Conservation (phyloP, 92 coral and sea anemone genomes). For the Desmophyllum pertusum region DNA sequence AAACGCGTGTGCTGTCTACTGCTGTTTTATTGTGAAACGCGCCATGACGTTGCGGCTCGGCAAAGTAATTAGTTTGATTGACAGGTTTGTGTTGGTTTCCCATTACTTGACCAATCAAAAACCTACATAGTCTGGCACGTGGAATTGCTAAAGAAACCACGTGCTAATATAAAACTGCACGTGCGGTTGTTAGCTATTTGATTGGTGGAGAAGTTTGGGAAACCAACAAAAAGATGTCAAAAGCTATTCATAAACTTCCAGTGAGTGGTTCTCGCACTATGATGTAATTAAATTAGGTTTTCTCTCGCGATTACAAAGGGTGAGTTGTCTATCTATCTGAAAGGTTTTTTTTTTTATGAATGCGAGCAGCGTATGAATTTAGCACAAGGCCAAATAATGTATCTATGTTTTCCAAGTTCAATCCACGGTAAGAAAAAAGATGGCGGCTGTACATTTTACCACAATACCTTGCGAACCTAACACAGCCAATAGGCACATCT, state of each 20-base stretch:
- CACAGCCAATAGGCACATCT: too few relatives aligned
- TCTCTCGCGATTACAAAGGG: neutral
- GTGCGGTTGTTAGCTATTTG: neutral
- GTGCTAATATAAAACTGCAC: neutral
- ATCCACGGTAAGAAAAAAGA: too few relatives aligned
- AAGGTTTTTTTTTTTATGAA: neutral
- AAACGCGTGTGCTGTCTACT: neutral
- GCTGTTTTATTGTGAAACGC: neutral
- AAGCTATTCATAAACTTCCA: neutral
- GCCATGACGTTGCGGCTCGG: neutral
- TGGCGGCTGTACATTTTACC: too few relatives aligned
- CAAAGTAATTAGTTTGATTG: neutral
- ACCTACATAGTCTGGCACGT: neutral
- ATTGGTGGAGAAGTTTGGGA: neutral
- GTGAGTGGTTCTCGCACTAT: neutral
- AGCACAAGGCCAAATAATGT: neutral
- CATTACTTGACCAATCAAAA: neutral
- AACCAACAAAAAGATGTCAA: neutral
- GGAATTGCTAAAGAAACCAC: neutral
- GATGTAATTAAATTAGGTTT: neutral
- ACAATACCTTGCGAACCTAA: too few relatives aligned
- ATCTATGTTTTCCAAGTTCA: neutral
- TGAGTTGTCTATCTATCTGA: neutral
- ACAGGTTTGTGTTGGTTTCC: neutral
- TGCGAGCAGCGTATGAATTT: neutral